Conservation (phyloP, 2,797 vertebrate genomes). For the Taeniopygia guttata region DNA sequence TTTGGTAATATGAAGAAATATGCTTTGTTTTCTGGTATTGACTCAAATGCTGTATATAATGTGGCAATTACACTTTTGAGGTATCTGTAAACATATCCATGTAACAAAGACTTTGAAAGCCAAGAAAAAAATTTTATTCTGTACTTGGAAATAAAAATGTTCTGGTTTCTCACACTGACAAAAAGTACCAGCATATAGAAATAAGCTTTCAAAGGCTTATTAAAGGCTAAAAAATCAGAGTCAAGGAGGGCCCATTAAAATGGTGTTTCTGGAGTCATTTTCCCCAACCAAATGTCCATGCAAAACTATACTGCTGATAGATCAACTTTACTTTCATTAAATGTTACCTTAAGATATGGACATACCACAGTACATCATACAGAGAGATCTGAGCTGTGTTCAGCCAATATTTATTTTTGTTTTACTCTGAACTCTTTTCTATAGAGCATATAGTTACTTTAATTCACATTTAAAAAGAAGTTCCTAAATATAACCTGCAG, state of each 20-base stretch:
- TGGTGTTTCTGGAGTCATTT: not conserved
- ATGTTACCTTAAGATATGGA: not conserved
- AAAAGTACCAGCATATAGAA: not conserved
- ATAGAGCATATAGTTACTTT: not conserved
- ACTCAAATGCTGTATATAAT: not conserved
- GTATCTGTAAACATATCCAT: not conserved
- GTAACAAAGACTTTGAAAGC: not conserved
- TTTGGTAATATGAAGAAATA: constrained; percentile 8
- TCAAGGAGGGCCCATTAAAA: not conserved
- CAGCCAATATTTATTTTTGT: not conserved
- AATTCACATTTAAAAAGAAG: not conserved
- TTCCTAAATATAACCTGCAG: not conserved
- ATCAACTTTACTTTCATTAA: not conserved
- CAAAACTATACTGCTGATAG: not conserved
- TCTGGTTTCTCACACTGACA: not conserved
- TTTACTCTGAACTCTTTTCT: not conserved
- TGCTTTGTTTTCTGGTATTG: not conserved
- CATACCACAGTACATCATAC: not conserved
- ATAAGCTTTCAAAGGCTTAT: not conserved
- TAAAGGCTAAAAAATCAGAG: not conserved
- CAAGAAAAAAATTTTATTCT: not conserved
- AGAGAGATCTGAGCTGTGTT: not conserved
- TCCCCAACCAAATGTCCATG: not conserved
- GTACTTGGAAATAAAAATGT: not conserved
- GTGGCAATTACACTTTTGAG: not conserved